Evolutionary conservation across 2,888 invertebrate species (phyloP).

Genomic region (Dryococelus australis): DNA sequence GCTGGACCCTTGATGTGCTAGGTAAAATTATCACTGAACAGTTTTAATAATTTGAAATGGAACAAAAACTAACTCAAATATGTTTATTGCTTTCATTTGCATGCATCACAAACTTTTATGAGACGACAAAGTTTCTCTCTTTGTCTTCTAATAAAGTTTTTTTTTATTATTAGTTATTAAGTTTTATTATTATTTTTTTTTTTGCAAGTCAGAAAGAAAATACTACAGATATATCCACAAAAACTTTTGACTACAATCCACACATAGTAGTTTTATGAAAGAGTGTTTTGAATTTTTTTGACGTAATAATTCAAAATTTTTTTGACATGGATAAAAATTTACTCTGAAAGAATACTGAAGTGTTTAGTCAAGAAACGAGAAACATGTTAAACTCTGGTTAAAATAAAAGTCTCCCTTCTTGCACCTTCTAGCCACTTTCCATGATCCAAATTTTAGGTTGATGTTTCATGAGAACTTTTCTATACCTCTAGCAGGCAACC

Average conservation of each 20-base stretch:
- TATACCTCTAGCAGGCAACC: not conserved
- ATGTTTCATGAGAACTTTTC: not conserved
- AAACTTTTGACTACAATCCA: not conserved
- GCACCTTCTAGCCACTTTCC: not conserved
- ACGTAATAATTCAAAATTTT: not conserved
- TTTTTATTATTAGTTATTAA: no score
- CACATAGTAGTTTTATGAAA: not conserved
- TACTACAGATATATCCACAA: not conserved
- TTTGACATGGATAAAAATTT: not conserved
- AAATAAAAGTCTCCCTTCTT: no score
- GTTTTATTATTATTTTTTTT: not conserved
- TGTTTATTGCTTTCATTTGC: no score
- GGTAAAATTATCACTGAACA: no score
- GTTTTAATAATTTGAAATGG: no score
- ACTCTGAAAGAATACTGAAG: not conserved
- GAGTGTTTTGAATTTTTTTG: not conserved
- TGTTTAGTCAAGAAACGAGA: no score
- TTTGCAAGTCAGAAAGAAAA: not conserved
- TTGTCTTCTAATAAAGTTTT: not conserved
- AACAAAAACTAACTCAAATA: no score
- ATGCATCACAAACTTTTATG: no score
- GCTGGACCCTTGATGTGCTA: no score
- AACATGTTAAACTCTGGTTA: no score
- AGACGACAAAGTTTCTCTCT: no score
- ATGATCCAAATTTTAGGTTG: no score